Percentiles rank a stretch among this genome's conserved stretches.
Evolutionary conservation across 1,140 invertebrate species (phyloP).

Genomic region (Venustaconcha ellipsiformis): DNA sequence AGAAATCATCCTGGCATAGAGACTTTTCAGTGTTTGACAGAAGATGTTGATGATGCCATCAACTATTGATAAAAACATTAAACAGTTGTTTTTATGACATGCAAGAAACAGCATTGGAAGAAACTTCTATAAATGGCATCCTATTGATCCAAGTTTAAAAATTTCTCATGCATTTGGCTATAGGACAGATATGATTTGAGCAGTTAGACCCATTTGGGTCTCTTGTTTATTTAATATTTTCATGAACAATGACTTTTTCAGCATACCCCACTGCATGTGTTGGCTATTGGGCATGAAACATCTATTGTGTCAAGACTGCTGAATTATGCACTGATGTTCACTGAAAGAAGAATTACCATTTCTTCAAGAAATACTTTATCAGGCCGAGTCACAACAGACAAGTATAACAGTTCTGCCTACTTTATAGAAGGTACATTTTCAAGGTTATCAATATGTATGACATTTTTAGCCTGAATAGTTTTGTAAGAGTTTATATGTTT

Average conservation of each 20-base stretch:
- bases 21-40: too few relatives aligned
- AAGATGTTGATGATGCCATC: too few relatives aligned
- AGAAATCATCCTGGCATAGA: too few relatives aligned
- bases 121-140: too few relatives aligned
- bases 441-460: neutral
- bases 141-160: too few relatives aligned
- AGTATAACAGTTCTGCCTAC: slow-evolving; percentile 41
- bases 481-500: neutral
- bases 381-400: slow-evolving; percentile 46
- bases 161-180: too few relatives aligned
- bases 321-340: slow-evolving; percentile 40
- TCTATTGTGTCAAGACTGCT: slow-evolving; percentile 36
- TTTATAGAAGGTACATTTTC: slow-evolving; percentile 48
- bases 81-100: too few relatives aligned
- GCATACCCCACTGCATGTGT: slow-evolving; percentile 38
- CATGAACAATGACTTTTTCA: neutral
- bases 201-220: too few relatives aligned
- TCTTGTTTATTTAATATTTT: too few relatives aligned
- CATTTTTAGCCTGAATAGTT: neutral
- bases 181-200: too few relatives aligned
- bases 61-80: too few relatives aligned
- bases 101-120: too few relatives aligned
- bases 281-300: slow-evolving; percentile 46
- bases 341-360: slow-evolving; percentile 22
- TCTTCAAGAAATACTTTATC: slow-evolving; percentile 33